Percentiles rank a stretch among this genome's conserved stretches.
phyloP scores from a whole-genome alignment of 1,140 invertebrate genomes.

The Cyrtorhinus lividipennis region DNA sequence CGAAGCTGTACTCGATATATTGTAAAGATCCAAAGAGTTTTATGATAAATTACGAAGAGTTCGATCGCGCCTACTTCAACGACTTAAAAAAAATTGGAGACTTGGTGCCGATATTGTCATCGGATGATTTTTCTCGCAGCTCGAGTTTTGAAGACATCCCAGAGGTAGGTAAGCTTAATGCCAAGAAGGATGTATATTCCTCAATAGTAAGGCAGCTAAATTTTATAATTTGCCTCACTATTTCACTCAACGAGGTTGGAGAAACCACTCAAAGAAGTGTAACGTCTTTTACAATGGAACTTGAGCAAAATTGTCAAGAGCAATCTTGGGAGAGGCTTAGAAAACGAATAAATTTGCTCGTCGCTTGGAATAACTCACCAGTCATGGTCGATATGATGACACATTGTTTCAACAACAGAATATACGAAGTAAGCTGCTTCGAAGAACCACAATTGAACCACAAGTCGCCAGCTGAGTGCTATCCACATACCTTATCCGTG shows the following conservation, averaged over 20 bases:
- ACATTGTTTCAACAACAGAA: constrained; percentile 26
- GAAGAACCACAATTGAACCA: constrained; percentile 21
- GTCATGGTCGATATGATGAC: constrained; percentile 25
- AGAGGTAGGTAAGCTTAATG: not conserved
- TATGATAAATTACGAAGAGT: constrained; percentile 23
- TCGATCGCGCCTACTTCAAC: not conserved
- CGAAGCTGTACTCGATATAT: constrained; percentile 24
- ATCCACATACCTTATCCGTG: too few species aligned
- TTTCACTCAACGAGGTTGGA: too few species aligned
- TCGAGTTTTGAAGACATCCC: not conserved
- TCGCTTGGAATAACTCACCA: constrained; percentile 30
- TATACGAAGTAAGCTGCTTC: constrained; percentile 21
- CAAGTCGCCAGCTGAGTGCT: too few species aligned
- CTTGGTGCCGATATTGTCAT: not conserved
- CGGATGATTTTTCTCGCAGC: not conserved
- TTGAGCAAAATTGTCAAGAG: too few species aligned
- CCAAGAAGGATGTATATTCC: not conserved
- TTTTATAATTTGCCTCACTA: too few species aligned
- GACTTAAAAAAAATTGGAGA: not conserved
- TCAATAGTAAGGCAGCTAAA: too few species aligned
- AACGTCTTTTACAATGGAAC: too few species aligned
- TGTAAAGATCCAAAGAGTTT: constrained; percentile 25
- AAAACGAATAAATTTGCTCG: constrained; percentile 25
- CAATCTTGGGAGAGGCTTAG: not conserved
- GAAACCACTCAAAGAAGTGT: too few species aligned